Evolutionary conservation across 2,797 vertebrate species (phyloP).

Genomic region (Zalophus californianus): DNA sequence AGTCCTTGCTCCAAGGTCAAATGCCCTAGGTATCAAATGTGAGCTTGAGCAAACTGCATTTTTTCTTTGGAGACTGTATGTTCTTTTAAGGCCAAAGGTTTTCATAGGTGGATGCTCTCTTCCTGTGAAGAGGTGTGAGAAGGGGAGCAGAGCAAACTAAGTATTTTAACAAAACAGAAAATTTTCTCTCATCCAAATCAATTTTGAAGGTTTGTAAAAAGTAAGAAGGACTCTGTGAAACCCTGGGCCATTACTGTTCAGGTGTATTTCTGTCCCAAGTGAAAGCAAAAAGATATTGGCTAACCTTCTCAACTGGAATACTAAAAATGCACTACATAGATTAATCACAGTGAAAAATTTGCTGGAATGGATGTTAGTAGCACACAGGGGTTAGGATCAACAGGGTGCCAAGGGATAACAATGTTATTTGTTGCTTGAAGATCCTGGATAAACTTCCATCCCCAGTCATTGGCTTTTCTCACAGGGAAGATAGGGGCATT

Average conservation of each 20-base stretch:
- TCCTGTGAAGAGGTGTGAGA: too few relatives aligned
- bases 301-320: neutral
- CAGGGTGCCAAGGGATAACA: neutral
- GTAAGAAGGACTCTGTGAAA: neutral
- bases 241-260: neutral
- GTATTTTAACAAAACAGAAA: too few relatives aligned
- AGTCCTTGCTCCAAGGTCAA: too few relatives aligned
- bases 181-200: neutral
- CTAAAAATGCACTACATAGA: neutral
- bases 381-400: neutral
- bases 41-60: too few relatives aligned
- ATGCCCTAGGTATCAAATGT: too few relatives aligned
- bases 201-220: neutral
- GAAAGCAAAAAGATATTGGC: neutral
- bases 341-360: neutral
- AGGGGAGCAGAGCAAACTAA: too few relatives aligned
- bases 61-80: too few relatives aligned
- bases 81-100: too few relatives aligned
- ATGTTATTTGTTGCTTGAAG: neutral
- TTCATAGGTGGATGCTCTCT: too few relatives aligned
- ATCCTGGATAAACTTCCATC: neutral
- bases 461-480: neutral
- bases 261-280: neutral
- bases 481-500: neutral
- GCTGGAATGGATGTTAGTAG: neutral